Evolutionary conservation across 2,113 vertebrate genomes (phyloP), one percentile per base, ranked within the genome.

Genomic region (Cyanocitta stelleri): DNA sequence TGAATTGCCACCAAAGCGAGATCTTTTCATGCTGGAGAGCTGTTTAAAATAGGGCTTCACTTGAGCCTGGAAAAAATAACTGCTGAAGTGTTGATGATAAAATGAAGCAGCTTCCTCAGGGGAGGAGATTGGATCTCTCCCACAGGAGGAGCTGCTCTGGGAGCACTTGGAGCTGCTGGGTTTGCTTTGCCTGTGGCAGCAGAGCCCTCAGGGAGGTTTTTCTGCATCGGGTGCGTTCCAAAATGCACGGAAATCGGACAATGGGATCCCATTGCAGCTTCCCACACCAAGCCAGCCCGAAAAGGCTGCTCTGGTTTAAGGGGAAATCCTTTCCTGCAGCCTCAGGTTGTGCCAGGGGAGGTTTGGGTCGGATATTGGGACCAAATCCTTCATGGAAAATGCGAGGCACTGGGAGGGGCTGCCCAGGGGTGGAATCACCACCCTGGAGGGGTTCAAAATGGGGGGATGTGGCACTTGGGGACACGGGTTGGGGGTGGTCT

Each of bases 41-140:
- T 79, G 85, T 73, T 92, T 68, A 96, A 89, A 96, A 91, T 66
- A 83, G 87, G 23, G 29, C 71, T 95, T 44, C 4, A 56, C 64
- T 84, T 4, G 52, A 85, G 86, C 32, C 66, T 35, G 37, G 62
- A 15, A 39, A 71, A 95, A 93, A 86, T 59, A 92, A 84, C 77
- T 48, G 59, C 72, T 91, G 46, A 44, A 63, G 16, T 59, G 63
- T 39, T 88, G 6, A 15, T 75, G 4, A 48, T 49, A 20, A 43
- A 35, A 86, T 35, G 24, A 11, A 9, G 32, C 11, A 16, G 85
- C 29, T 89, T 6, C 41, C n/a, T 59, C 20, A 4, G 66, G 4
- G 8, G 55, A 46, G 63, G 15, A 4, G 81, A 2, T 9, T 4
- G 4, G 46, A 5, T 9, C 23, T 32, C 21, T n/a, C 13, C 37